Conservation (phyloP, 2,113 vertebrate genomes). For the Oreochromis tanganicae region DNA sequence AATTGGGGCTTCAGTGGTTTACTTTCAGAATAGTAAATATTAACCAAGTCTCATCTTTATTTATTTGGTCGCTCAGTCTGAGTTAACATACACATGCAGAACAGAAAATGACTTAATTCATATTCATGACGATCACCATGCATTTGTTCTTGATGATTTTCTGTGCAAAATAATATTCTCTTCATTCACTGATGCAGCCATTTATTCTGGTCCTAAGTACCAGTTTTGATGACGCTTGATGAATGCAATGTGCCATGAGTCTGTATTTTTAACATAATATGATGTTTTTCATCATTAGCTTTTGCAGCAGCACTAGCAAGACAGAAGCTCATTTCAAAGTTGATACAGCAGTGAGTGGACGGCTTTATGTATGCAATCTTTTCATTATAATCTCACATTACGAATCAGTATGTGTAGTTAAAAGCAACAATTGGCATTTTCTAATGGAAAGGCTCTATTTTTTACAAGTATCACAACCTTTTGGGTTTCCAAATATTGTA, state of each 20-base stretch:
- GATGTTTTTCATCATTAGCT: background rate
- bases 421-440: background rate
- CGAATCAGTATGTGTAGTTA: background rate
- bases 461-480: fast-evolving
- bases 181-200: background rate
- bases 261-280: background rate
- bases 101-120: background rate
- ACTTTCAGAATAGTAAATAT: background rate
- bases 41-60: background rate
- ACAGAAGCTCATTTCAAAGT: background rate
- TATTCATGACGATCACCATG: background rate
- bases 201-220: background rate
- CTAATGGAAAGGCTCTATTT: background rate
- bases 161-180: background rate
- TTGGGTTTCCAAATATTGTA: background rate
- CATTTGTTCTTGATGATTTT: background rate
- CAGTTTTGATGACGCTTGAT: background rate
- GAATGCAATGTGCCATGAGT: background rate
- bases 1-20: background rate
- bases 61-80: background rate
- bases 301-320: background rate
- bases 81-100: background rate
- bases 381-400: background rate
- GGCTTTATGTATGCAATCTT: background rate
- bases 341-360: background rate